Evolutionary conservation across 2,113 vertebrate species (phyloP).

Genomic region (Semicossyphus pulcher): DNA sequence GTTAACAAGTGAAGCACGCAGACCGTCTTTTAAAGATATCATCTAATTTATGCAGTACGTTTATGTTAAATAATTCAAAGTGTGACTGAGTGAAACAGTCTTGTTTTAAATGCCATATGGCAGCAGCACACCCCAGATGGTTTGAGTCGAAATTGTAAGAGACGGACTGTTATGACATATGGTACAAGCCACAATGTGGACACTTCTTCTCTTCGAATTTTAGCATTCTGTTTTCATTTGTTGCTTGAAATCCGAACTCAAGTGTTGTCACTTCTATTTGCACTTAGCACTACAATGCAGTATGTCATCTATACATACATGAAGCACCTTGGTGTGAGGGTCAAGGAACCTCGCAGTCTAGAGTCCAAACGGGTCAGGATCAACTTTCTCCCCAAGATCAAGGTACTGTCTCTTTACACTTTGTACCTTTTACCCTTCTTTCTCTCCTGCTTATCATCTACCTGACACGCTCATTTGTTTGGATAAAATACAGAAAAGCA

Average conservation of each 20-base stretch:
- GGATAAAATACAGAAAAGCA: slow-evolving; percentile 87
- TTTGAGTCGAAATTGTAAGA: slow-evolving; percentile 58
- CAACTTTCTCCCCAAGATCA: slow-evolving; percentile 93
- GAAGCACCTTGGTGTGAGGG: slow-evolving; percentile 95
- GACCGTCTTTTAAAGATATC: slow-evolving; percentile 40
- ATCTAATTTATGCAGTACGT: slow-evolving; percentile 64
- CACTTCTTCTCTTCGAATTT: slow-evolving; percentile 35
- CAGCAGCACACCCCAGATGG: slow-evolving; percentile 63
- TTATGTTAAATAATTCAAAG: slow-evolving; percentile 70
- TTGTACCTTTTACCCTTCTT: not conserved
- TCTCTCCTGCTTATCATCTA: not conserved
- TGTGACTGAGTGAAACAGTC: slow-evolving; percentile 61
- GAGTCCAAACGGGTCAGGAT: slow-evolving; percentile 92
- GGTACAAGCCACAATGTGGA: slow-evolving; percentile 61
- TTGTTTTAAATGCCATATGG: slow-evolving; percentile 78
- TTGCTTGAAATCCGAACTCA: slow-evolving; percentile 15
- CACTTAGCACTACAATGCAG: slow-evolving; percentile 88
- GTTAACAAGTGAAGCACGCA: slow-evolving; percentile 42
- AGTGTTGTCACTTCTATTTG: slow-evolving; percentile 12
- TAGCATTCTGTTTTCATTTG: slow-evolving; percentile 25
- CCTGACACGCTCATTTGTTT: slow-evolving; percentile 12
- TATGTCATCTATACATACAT: slow-evolving; percentile 94
- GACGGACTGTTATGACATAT: slow-evolving; percentile 70
- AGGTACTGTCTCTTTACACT: slow-evolving; percentile 78
- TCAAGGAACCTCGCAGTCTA: slow-evolving; percentile 92